Evolutionary conservation across 2,888 invertebrate genomes (phyloP).

Genomic region (Tetropium fuscum): DNA sequence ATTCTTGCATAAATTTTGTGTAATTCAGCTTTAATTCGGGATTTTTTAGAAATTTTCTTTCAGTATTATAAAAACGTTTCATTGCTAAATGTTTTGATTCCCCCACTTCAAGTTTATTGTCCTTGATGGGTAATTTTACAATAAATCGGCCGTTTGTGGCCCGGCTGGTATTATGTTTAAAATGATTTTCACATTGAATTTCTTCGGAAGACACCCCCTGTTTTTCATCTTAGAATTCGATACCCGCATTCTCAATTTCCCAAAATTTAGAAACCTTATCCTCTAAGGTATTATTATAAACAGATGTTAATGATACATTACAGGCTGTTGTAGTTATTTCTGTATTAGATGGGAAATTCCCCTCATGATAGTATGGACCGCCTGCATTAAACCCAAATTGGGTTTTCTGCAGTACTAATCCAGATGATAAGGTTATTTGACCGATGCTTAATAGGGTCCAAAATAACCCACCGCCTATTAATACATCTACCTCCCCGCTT

Average conservation of each 20-base stretch:
- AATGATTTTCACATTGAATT: background rate
- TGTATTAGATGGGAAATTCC: too few relatives aligned
- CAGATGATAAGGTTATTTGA: background rate
- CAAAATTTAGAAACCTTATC: too few relatives aligned
- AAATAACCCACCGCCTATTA: background rate
- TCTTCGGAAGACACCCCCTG: too few relatives aligned
- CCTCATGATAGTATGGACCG: too few relatives aligned
- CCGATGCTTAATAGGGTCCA: conserved; percentile 6
- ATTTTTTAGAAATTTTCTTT: background rate
- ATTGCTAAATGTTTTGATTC: background rate
- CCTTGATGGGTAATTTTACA: background rate
- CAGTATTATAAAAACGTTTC: conserved; percentile 10
- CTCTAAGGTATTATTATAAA: background rate
- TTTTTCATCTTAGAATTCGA: too few relatives aligned
- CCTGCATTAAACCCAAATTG: background rate
- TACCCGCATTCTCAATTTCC: too few relatives aligned
- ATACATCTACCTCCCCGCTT: background rate
- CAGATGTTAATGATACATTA: background rate
- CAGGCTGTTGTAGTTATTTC: background rate
- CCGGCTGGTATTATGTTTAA: background rate
- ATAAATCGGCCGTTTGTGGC: background rate
- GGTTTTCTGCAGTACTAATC: background rate
- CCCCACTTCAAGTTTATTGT: background rate
- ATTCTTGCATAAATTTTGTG: conserved; percentile 18
- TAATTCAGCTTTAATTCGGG: conserved; percentile 5